These are phyloP conservation scores for Smittia sp. DNA, from an alignment of 2,888 invertebrate genomes.

Conservation along the genomic window DNA sequence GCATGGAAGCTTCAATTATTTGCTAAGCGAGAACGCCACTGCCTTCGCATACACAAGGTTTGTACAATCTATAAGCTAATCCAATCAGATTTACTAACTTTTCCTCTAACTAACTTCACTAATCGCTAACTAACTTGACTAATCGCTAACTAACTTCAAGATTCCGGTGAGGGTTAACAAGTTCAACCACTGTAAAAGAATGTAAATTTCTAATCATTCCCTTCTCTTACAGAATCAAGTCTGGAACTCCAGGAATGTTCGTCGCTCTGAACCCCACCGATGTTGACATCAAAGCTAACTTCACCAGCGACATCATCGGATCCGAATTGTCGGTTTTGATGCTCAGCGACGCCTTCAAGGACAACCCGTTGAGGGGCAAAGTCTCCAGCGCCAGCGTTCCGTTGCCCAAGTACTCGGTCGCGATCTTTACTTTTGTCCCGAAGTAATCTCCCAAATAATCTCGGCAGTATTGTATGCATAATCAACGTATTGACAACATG, in stretches of 20 bases:
- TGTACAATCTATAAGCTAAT: no score
- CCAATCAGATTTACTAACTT: slow-evolving; percentile 46
- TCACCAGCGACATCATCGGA: slow-evolving; percentile 58
- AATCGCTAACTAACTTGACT: not conserved
- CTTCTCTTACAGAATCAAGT: slow-evolving; percentile 65
- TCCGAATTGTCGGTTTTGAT: slow-evolving; percentile 61
- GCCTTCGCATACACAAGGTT: slow-evolving; percentile 72
- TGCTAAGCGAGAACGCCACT: slow-evolving; percentile 55
- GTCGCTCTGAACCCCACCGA: slow-evolving; percentile 67
- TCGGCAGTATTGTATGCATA: not conserved
- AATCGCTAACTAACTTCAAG: slow-evolving; percentile 3
- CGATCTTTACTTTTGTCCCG: slow-evolving; percentile 70
- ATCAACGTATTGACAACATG: slow-evolving; percentile 2
- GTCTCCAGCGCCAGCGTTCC: slow-evolving; percentile 57
- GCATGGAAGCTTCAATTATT: slow-evolving; percentile 59
- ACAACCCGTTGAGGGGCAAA: slow-evolving; percentile 51
- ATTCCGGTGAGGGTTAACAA: not conserved
- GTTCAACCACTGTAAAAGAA: no score
- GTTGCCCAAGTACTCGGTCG: slow-evolving; percentile 62
- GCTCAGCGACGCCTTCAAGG: slow-evolving; percentile 57
- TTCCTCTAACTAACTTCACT: not conserved
- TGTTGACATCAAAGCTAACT: slow-evolving; percentile 56
- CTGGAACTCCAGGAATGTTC: slow-evolving; percentile 72
- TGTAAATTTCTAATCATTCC: no score
- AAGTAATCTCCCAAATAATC: slow-evolving; percentile 20